Evolutionary conservation across 2,888 invertebrate genomes (phyloP), one percentile per base, ranked within the genome.

Genomic region (Poecilobothrus nobilitatus): DNA sequence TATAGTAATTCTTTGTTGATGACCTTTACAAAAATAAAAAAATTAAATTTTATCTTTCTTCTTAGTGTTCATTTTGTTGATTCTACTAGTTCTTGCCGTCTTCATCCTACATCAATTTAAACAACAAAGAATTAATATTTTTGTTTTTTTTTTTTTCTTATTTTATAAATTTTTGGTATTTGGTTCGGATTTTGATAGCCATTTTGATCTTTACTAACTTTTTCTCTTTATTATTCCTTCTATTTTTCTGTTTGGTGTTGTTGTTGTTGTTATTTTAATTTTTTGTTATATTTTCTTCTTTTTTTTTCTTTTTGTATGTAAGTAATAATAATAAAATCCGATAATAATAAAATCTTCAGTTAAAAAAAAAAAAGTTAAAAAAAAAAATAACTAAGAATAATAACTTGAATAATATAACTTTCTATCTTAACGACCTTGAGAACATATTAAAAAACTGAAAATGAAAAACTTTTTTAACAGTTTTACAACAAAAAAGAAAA

Each of bases 401-500:
- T n/a, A n/a, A n/a, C n/a, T n/a, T n/a, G n/a, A n/a, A n/a, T n/a
- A n/a, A 18, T 15, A 18, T 12, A 53, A 53, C 53, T 53, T 53
- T 53, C 53, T 53, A 53, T 53, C 53, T 53, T 53, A 53, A 53
- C 53, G 53, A 53, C 53, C 53, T 53, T 53, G 53, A 53, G 53
- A 53, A 53, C 53, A 53, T 18, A 12, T 12, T 53, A 18, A 53
- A 53, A 53, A 53, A 53, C 53, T 53, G 53, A 6, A 53, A 53
- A 53, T 53, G 53, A 18, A 53, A 53, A 53, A 53, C 53, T 53
- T 53, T 53, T 53, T 53, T 53, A 53, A 15, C 53, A 53, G 15
- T 53, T 18, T 18, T 53, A 53, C 6, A 15, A 53, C 2, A 53
- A n/a, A 12, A 53, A 53, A 53, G 18, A 9, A 2, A n/a, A 53